These are phyloP conservation scores for Penaeus chinensis DNA, from an alignment of 1,140 invertebrate species.

Conservation along the genomic window DNA sequence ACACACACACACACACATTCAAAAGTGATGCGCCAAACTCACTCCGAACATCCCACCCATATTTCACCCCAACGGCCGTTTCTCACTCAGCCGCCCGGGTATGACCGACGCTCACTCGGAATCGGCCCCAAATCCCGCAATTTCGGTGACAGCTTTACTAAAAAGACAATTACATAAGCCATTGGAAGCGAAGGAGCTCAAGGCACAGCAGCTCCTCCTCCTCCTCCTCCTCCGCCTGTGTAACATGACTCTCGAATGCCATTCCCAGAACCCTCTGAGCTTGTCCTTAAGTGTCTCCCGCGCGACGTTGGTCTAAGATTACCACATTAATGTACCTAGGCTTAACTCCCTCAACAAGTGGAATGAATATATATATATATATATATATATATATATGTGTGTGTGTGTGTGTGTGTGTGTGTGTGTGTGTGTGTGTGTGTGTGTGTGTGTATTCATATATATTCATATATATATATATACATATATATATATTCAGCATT, in stretches of 20 bases:
- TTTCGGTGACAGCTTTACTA: no score
- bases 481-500: no score
- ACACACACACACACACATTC: conserved; percentile 16
- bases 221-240: neutral
- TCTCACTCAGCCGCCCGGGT: neutral
- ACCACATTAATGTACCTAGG: no score
- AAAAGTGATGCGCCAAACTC: neutral
- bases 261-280: no score
- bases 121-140: no score
- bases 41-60: neutral
- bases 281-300: no score
- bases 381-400: neutral
- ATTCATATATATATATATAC: neutral
- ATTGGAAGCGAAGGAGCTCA: neutral
- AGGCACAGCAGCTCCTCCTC: no score
- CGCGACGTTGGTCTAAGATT: no score
- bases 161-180: conserved; percentile 39
- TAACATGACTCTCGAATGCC: conserved; percentile 7
- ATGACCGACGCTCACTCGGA: no score
- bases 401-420: neutral
- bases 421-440: neutral
- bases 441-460: neutral
- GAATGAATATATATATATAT: no score
- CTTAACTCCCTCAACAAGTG: no score
- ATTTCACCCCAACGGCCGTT: neutral